phyloP scores from a whole-genome alignment of 1,140 invertebrate species.

The Camponotus pennsylvanicus region DNA sequence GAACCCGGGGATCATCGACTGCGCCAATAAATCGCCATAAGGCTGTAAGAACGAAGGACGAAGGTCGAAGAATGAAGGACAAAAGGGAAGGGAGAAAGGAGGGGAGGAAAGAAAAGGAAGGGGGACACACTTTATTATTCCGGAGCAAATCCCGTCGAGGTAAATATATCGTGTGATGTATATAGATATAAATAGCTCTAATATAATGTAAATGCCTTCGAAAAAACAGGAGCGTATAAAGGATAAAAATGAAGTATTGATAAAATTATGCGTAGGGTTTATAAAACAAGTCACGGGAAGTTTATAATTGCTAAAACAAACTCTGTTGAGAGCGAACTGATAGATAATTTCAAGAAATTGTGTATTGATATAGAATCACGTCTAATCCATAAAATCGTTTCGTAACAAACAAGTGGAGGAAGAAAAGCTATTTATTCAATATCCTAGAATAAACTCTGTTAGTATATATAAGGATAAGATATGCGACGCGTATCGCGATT shows the following conservation, averaged over 20 bases:
- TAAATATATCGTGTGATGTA: constrained; percentile 16
- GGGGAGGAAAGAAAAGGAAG: background rate
- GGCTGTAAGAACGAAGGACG: constrained; percentile 61
- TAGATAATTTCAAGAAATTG: background rate
- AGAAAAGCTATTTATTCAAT: constrained; percentile 33
- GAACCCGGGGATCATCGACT: constrained; percentile 59
- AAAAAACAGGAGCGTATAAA: background rate
- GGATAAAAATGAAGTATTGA: background rate
- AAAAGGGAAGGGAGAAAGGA: background rate
- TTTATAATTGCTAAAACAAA: background rate
- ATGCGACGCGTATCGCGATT: background rate
- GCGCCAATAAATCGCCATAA: constrained; percentile 73
- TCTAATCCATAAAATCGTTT: constrained; percentile 23
- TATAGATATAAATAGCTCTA: background rate
- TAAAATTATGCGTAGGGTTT: constrained; percentile 7
- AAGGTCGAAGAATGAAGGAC: constrained; percentile 39
- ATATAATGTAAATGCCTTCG: background rate
- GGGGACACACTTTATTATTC: constrained; percentile 43
- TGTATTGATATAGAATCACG: background rate
- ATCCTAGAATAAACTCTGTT: constrained; percentile 7
- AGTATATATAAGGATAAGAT: background rate
- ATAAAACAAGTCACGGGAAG: background rate
- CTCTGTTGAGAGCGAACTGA: background rate
- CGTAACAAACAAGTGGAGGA: background rate
- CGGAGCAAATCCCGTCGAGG: background rate